Percentiles rank a stretch among this genome's conserved stretches.
Evolutionary conservation across 2,113 vertebrate species (phyloP).

Genomic region (Balaeniceps rex): DNA sequence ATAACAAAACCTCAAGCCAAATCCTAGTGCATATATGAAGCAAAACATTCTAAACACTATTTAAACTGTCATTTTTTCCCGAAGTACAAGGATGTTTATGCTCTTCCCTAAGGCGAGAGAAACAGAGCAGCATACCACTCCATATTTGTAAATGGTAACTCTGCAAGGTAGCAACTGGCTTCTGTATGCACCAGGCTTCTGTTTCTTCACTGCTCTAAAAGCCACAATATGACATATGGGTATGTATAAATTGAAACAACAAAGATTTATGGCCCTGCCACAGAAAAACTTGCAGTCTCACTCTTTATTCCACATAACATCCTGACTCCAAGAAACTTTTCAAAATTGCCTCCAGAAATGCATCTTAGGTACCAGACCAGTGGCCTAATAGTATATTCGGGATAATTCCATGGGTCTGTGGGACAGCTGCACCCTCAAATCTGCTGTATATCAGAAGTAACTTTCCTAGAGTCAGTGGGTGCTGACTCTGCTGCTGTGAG

Average conservation of each 20-base stretch:
- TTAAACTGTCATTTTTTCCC: slow-evolving; percentile 2
- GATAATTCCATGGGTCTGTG: background rate
- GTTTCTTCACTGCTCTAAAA: background rate
- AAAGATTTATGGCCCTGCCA: background rate
- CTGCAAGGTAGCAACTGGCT: background rate
- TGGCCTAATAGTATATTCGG: background rate
- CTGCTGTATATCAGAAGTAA: background rate
- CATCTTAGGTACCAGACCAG: background rate
- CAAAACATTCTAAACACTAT: background rate
- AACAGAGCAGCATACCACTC: slow-evolving; percentile 82
- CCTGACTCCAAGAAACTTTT: background rate
- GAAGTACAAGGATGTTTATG: slow-evolving; percentile 68
- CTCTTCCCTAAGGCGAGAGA: slow-evolving; percentile 46
- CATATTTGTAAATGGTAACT: slow-evolving; percentile 81
- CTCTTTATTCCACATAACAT: background rate
- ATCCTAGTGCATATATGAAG: background rate
- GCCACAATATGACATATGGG: background rate
- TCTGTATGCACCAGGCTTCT: background rate
- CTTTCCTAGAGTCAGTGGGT: background rate
- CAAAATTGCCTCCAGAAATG: background rate
- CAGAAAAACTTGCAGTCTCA: background rate
- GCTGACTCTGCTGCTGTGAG: background rate
- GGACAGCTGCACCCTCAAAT: background rate
- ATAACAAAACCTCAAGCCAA: background rate
- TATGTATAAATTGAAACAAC: background rate